Conservation (phyloP, 2,113 vertebrate genomes). For the Eclectus roratus region DNA sequence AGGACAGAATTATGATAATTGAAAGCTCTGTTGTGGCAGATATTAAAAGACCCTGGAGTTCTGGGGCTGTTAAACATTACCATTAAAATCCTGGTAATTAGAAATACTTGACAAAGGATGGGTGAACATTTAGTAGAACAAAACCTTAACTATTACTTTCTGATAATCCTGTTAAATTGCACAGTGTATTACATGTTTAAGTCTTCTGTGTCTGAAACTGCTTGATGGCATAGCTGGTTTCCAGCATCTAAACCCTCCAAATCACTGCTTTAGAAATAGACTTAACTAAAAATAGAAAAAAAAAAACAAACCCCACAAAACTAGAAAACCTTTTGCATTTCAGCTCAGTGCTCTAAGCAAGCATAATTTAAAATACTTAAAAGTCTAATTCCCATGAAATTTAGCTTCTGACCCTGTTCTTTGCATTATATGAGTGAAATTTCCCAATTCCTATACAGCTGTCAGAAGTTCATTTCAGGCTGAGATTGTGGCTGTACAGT, state of each 20-base stretch:
- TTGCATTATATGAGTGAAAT: neutral
- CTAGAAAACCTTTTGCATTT: neutral
- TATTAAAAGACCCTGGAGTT: slow-evolving; percentile 67
- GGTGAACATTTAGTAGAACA: neutral
- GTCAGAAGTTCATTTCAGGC: neutral
- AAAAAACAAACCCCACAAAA: neutral
- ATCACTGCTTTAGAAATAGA: neutral
- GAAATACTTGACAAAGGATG: slow-evolving; percentile 45
- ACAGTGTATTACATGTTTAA: neutral
- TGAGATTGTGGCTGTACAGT: neutral
- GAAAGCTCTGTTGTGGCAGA: slow-evolving; percentile 68
- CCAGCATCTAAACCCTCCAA: neutral
- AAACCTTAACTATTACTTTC: neutral
- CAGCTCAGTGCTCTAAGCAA: neutral
- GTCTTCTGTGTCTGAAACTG: neutral
- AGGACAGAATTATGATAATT: slow-evolving; percentile 71
- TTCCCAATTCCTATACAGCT: neutral
- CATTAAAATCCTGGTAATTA: slow-evolving; percentile 69
- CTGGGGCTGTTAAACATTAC: slow-evolving; percentile 50
- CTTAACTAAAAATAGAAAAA: neutral
- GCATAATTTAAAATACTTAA: neutral
- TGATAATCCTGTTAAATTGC: slow-evolving; percentile 12
- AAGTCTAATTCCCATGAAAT: neutral
- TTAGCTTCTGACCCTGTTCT: neutral
- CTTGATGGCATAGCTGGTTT: neutral